phyloP scores from a whole-genome alignment of 2,888 invertebrate species.

The Leptothorax acervorum region DNA sequence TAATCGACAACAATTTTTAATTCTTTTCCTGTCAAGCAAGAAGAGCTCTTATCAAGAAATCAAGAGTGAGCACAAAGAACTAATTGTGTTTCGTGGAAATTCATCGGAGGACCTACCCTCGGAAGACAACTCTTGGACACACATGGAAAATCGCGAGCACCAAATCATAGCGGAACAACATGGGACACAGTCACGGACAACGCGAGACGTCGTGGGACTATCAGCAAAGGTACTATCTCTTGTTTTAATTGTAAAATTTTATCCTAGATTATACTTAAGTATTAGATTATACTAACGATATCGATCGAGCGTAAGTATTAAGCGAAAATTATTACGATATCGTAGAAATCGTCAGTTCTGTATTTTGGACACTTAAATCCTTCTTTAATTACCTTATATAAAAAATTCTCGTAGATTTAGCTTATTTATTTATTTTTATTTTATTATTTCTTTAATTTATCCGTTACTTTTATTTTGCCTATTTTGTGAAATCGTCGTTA shows the following conservation, averaged over 20 bases:
- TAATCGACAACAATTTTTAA: constrained; percentile 34
- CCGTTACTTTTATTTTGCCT: constrained; percentile 34
- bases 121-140: constrained; percentile 39
- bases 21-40: constrained; percentile 22
- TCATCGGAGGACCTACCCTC: constrained; percentile 51
- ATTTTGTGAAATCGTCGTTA: constrained; percentile 26
- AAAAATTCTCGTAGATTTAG: constrained; percentile 32
- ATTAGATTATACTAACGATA: neutral
- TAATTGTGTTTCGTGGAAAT: constrained; percentile 12
- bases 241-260: constrained; percentile 47
- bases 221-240: constrained; percentile 63
- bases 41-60: constrained; percentile 21
- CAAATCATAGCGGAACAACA: constrained; percentile 36
- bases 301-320: neutral
- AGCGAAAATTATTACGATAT: neutral
- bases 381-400: neutral
- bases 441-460: constrained; percentile 21
- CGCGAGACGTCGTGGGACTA: constrained; percentile 72
- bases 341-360: neutral
- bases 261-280: constrained; percentile 28
- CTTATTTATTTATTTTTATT: constrained; percentile 37
- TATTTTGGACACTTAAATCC: neutral
- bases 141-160: neutral
- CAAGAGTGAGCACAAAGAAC: neutral
- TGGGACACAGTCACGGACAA: constrained; percentile 63